phyloP scores from a whole-genome alignment of 2,888 invertebrate species.

The Polyploca ridens region DNA sequence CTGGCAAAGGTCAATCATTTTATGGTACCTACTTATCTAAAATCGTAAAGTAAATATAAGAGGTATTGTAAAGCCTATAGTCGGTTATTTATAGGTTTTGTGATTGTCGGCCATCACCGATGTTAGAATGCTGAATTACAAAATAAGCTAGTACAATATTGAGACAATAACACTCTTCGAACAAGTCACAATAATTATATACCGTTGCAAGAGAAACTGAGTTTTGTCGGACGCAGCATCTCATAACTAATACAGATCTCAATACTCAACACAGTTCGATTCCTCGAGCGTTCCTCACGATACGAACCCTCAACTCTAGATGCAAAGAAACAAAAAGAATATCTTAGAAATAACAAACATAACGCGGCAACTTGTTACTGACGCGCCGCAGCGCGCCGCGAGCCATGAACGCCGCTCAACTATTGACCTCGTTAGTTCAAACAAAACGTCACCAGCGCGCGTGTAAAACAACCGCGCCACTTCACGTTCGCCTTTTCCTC shows the following conservation, averaged over 20 bases:
- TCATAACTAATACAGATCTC: neutral
- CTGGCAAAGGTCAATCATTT: no score
- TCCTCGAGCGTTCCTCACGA: neutral
- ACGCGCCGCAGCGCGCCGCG: conserved; percentile 34
- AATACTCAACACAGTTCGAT: neutral
- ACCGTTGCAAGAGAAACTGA: no score
- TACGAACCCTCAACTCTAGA: neutral
- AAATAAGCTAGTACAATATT: no score
- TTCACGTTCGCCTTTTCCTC: conserved; percentile 82
- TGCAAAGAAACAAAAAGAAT: conserved; percentile 22
- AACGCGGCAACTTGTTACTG: conserved; percentile 59
- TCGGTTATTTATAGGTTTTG: no score
- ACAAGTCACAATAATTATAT: no score
- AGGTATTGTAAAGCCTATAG: no score
- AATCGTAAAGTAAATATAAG: no score
- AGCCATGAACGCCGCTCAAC: conserved; percentile 62
- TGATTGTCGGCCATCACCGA: no score
- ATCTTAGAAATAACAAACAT: conserved; percentile 30
- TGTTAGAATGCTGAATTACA: no score
- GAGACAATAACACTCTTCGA: no score
- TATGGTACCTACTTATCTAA: no score
- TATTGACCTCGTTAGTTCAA: conserved; percentile 82
- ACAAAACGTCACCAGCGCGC: conserved; percentile 67
- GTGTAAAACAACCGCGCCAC: conserved; percentile 78
- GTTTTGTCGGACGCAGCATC: neutral